These are phyloP conservation scores for Sialis lutaria DNA, from an alignment of 2,888 invertebrate genomes.

Conservation along the genomic window DNA sequence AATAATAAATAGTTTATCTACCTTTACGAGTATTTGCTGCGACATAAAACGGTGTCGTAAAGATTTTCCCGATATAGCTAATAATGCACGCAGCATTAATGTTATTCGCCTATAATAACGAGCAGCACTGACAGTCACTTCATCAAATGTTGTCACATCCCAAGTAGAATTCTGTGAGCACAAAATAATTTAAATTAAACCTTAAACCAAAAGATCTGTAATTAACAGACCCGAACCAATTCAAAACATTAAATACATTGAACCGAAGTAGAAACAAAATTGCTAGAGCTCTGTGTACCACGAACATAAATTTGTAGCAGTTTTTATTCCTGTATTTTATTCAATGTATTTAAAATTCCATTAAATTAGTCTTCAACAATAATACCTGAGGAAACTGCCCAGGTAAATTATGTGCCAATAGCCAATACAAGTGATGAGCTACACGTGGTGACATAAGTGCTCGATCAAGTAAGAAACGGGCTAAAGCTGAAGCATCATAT, in stretches of 20 bases:
- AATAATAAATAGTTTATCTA: conserved; percentile 18
- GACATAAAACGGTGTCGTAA: conserved; percentile 61
- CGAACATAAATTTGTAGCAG: no score
- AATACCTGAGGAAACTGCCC: conserved; percentile 63
- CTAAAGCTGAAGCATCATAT: conserved; percentile 76
- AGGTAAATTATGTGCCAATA: conserved; percentile 67
- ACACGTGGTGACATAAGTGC: conserved; percentile 76
- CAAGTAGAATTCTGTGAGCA: conserved; percentile 2
- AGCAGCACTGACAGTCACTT: conserved; percentile 47
- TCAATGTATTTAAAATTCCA: no score
- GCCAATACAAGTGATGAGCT: conserved; percentile 91
- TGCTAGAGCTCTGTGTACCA: no score
- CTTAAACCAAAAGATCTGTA: no score
- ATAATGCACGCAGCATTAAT: conserved; percentile 69
- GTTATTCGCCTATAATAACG: conserved; percentile 62
- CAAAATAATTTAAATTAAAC: not conserved
- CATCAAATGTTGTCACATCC: conserved; percentile 24
- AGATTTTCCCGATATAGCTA: conserved; percentile 72
- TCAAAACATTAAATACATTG: no score
- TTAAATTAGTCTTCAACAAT: not conserved
- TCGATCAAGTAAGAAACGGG: conserved; percentile 63
- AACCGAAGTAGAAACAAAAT: no score
- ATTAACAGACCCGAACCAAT: no score
- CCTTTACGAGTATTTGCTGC: conserved; percentile 77
- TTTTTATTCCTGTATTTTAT: no score